These are phyloP conservation scores for Poeciliopsis gracilis DNA, from an alignment of 2,797 vertebrate species.

Conservation along the genomic window DNA sequence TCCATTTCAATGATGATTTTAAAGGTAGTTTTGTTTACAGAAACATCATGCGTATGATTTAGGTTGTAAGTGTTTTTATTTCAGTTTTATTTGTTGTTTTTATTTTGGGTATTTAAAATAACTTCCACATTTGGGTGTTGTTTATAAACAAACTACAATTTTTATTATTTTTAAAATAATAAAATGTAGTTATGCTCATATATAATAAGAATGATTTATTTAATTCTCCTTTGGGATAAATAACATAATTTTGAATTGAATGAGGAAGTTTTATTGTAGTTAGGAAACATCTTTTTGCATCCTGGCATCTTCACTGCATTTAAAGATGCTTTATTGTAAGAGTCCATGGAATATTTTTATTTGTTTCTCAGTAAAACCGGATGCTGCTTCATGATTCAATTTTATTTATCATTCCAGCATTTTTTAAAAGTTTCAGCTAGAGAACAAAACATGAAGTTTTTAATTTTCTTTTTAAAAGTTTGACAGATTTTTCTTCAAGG, in stretches of 20 bases:
- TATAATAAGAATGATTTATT: neutral
- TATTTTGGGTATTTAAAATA: too few relatives aligned
- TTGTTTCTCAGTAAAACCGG: neutral
- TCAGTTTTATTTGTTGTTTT: too few relatives aligned
- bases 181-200: neutral
- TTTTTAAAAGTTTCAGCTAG: neutral
- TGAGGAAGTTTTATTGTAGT: neutral
- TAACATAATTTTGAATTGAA: neutral
- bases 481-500: neutral
- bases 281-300: neutral
- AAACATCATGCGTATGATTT: too few relatives aligned
- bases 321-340: neutral
- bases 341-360: neutral
- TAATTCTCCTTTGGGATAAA: too few relatives aligned
- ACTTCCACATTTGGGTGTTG: too few relatives aligned
- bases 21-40: too few relatives aligned
- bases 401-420: neutral
- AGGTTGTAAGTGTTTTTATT: too few relatives aligned
- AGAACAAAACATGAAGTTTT: neutral
- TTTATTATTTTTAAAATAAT: neutral
- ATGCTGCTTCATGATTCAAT: neutral
- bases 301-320: neutral
- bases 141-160: too few relatives aligned
- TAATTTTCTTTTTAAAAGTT: neutral
- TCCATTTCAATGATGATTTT: too few relatives aligned